Conservation (phyloP, 2,113 vertebrate genomes). For the Calyptomena viridis region DNA sequence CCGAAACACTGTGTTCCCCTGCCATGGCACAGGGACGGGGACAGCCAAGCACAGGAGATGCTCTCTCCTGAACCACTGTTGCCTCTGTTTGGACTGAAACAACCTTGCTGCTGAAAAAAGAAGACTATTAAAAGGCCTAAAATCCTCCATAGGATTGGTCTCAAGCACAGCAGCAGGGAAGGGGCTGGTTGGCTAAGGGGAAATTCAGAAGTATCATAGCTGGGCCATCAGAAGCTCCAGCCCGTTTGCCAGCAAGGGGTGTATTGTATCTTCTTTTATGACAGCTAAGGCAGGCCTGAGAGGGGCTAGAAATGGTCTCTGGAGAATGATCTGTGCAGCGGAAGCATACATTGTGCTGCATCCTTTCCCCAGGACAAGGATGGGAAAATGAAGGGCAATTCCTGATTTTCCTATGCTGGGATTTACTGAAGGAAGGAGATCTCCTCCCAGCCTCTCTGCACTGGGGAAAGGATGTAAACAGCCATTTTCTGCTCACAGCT, state of each 20-base stretch:
- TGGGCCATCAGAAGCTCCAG: background rate
- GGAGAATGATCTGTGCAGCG: background rate
- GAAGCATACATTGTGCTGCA: background rate
- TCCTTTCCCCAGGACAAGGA: background rate
- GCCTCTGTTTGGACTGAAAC: conserved; percentile 22
- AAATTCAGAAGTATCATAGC: background rate
- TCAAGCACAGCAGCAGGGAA: fast-evolving
- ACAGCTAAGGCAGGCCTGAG: background rate
- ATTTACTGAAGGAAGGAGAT: background rate
- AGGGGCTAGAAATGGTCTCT: background rate
- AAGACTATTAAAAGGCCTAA: background rate
- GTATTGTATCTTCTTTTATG: background rate
- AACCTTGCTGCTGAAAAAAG: background rate
- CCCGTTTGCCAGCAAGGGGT: background rate
- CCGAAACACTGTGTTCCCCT: conserved; percentile 22
- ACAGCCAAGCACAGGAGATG: background rate
- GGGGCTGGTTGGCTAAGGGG: background rate
- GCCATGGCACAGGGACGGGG: background rate
- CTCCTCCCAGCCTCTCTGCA: background rate
- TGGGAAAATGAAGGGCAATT: background rate
- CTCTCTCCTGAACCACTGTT: background rate
- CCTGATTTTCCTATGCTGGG: background rate
- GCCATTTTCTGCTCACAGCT: background rate
- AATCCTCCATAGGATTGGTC: background rate
- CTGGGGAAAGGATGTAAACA: background rate